These are phyloP conservation scores for Zophobas morio DNA, from an alignment of 1,140 invertebrate species.

Conservation along the genomic window DNA sequence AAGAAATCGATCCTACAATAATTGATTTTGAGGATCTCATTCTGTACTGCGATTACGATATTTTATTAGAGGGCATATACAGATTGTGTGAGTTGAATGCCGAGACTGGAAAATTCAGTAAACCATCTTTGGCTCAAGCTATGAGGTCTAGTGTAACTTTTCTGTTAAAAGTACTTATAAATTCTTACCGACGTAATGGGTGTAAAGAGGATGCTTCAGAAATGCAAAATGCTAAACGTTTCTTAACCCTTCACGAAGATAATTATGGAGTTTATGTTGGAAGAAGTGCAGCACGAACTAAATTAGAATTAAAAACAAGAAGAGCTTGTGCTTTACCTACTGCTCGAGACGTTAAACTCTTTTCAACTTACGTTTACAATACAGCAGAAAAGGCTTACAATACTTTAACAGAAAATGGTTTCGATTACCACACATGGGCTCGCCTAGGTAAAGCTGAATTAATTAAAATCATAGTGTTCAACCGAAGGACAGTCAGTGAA, in stretches of 20 bases:
- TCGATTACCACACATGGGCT: neutral
- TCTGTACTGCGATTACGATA: neutral
- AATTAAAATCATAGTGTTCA: neutral
- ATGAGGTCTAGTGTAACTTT: neutral
- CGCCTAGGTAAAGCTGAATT: neutral
- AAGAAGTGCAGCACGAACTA: neutral
- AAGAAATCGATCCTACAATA: neutral
- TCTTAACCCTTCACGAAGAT: neutral
- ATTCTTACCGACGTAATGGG: neutral
- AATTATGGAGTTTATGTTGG: neutral
- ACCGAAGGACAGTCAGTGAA: neutral
- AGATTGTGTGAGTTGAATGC: neutral
- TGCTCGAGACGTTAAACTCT: neutral
- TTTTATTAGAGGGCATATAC: neutral
- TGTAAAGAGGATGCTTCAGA: neutral
- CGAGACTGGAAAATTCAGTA: neutral
- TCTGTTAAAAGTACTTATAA: neutral
- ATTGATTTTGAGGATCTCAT: neutral
- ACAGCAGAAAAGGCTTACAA: neutral
- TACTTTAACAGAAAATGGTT: neutral
- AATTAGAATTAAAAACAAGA: neutral
- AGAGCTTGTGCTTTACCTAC: neutral
- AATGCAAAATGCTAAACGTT: neutral
- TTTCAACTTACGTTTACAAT: neutral
- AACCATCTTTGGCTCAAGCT: neutral